A percentile compares a stretch with the other conserved stretches of the same genome.
These are phyloP conservation scores for Arrhamphus sclerolepis DNA, from an alignment of 2,797 vertebrate genomes.

Conservation along the genomic window DNA sequence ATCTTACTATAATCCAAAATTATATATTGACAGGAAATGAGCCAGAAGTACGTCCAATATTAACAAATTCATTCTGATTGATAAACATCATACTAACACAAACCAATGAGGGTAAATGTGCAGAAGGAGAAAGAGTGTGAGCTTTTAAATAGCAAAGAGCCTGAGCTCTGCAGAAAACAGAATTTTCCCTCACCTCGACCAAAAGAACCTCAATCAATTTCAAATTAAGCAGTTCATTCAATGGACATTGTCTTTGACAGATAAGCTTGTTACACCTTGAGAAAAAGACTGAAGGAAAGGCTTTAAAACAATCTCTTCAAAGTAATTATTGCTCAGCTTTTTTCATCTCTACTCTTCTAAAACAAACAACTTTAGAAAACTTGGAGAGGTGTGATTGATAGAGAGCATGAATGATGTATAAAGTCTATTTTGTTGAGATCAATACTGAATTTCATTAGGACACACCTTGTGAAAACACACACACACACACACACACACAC, in stretches of 20 bases:
- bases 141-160: constrained; percentile 55
- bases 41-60: neutral
- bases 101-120: neutral
- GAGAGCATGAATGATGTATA: constrained; percentile 88
- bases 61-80: neutral
- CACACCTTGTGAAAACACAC: constrained; percentile 42
- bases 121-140: neutral
- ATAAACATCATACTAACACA: neutral
- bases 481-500: constrained; percentile 18
- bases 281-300: constrained; percentile 74
- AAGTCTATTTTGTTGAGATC: constrained; percentile 85
- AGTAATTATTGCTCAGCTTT: constrained; percentile 80
- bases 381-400: constrained; percentile 82
- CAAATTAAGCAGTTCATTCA: constrained; percentile 79
- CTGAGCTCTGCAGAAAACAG: constrained; percentile 52
- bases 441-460: constrained; percentile 84
- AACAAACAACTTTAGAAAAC: constrained; percentile 82
- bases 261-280: constrained; percentile 79
- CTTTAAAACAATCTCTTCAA: constrained; percentile 78
- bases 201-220: constrained; percentile 80
- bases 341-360: constrained; percentile 67
- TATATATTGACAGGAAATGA: neutral
- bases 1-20: constrained; percentile 18
- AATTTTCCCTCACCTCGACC: constrained; percentile 41
- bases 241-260: constrained; percentile 79